Conservation (phyloP, 1,140 invertebrate species). For the Heliconius congener region DNA sequence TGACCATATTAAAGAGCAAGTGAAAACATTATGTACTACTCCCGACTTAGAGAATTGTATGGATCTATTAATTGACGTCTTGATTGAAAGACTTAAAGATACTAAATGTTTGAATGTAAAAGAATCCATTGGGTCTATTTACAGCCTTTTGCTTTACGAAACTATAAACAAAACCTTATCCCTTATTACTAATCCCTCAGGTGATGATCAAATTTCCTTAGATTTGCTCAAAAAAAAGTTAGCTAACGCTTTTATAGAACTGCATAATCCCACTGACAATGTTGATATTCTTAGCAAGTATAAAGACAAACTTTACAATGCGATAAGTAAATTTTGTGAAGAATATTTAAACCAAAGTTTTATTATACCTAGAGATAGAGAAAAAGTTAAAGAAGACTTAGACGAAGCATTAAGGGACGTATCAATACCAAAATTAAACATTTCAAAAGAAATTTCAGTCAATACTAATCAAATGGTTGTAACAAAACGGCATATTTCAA, state of each 20-base stretch:
- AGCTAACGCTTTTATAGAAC: constrained; percentile 33
- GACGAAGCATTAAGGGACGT: constrained; percentile 18
- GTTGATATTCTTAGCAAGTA: constrained; percentile 3
- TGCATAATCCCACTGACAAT: constrained; percentile 21
- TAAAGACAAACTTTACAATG: constrained; percentile 23
- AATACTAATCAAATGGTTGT: neutral
- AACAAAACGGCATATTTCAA: neutral
- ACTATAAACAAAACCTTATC: constrained; percentile 28
- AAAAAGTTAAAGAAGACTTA: constrained; percentile 22
- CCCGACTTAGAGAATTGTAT: neutral
- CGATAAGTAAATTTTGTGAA: constrained; percentile 28
- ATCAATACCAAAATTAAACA: constrained; percentile 18
- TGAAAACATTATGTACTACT: neutral
- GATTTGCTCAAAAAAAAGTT: constrained; percentile 31
- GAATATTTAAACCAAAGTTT: constrained; percentile 24
- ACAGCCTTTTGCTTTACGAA: constrained; percentile 21
- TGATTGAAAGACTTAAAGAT: constrained; percentile 3
- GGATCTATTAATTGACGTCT: neutral
- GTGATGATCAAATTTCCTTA: constrained; percentile 15
- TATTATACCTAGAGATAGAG: neutral
- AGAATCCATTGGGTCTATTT: neutral
- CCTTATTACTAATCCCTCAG: constrained; percentile 10
- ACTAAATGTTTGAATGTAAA: neutral
- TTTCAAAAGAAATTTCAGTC: neutral
- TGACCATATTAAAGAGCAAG: neutral